Evolutionary conservation across 2,888 invertebrate species (phyloP).

Genomic region (Ophion obscuratus): DNA sequence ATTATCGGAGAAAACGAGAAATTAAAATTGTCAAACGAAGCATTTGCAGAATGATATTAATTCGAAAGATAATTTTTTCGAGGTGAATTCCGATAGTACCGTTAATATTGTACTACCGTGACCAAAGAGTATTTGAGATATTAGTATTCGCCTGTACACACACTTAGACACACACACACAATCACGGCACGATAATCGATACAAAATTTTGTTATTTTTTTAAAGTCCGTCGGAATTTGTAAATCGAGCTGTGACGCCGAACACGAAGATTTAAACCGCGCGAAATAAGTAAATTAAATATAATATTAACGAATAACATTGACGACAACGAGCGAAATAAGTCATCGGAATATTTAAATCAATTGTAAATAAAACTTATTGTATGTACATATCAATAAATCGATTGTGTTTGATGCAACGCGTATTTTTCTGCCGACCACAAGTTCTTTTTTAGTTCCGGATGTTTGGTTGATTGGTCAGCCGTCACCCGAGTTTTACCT

Average conservation of each 20-base stretch:
- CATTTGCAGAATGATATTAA: constrained; percentile 11
- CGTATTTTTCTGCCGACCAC: background rate
- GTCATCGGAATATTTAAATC: constrained; percentile 74
- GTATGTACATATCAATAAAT: constrained; percentile 84
- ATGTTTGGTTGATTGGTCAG: no score
- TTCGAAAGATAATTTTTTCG: constrained; percentile 72
- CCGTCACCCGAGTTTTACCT: no score
- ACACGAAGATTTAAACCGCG: background rate
- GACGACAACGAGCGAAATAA: constrained; percentile 68
- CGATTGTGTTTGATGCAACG: constrained; percentile 76
- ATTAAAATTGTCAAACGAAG: constrained; percentile 40
- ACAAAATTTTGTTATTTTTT: constrained; percentile 79
- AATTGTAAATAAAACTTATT: constrained; percentile 82
- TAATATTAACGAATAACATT: constrained; percentile 30
- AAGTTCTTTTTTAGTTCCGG: background rate
- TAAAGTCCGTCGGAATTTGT: constrained; percentile 64
- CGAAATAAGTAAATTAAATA: constrained; percentile 51
- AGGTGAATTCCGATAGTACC: constrained; percentile 74
- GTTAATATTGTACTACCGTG: constrained; percentile 76
- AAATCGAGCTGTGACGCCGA: constrained; percentile 63
- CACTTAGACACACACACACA: constrained; percentile 32
- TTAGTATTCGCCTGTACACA: constrained; percentile 64
- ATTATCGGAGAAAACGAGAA: constrained; percentile 20
- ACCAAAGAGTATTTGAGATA: constrained; percentile 78
- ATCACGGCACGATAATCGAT: constrained; percentile 76